phyloP scores from a whole-genome alignment of 1,140 invertebrate genomes.

The Eubasilissa regina region DNA sequence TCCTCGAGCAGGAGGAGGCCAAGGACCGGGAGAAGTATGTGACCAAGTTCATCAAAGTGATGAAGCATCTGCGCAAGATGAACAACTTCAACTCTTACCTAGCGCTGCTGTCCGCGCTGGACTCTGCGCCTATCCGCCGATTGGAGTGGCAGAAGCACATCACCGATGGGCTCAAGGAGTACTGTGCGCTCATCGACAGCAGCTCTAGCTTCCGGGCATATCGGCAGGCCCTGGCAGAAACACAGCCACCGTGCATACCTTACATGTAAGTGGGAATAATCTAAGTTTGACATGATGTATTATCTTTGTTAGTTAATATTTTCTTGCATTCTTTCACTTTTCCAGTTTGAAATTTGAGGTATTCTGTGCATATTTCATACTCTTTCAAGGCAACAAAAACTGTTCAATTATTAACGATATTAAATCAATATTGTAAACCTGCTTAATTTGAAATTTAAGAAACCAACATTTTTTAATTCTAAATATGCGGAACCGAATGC shows the following conservation, averaged over 20 bases:
- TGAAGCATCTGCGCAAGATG: constrained; percentile 96
- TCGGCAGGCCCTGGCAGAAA: constrained; percentile 92
- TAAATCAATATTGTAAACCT: too few relatives aligned
- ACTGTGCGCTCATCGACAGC: constrained; percentile 96
- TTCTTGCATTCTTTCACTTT: too few relatives aligned
- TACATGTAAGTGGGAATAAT: constrained; percentile 87
- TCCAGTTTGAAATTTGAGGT: too few relatives aligned
- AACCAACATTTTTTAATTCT: too few relatives aligned
- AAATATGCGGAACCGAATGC: too few relatives aligned
- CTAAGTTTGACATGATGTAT: too few relatives aligned
- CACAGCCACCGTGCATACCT: constrained; percentile 97
- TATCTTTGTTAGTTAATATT: too few relatives aligned
- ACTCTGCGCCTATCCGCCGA: constrained; percentile 94
- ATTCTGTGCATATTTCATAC: too few relatives aligned
- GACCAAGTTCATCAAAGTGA: constrained; percentile 98
- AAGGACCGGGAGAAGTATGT: constrained; percentile 97
- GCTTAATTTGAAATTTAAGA: too few relatives aligned
- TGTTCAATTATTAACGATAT: too few relatives aligned
- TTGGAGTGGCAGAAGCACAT: constrained; percentile 96
- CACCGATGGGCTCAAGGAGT: constrained; percentile 93
- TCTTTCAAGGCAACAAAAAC: too few relatives aligned
- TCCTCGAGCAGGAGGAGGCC: constrained; percentile 82
- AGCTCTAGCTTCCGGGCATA: constrained; percentile 97
- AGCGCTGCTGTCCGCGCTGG: constrained; percentile 94
- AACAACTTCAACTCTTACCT: constrained; percentile 99